Conservation (phyloP, 1,140 invertebrate genomes). For the Cydia amplana region DNA sequence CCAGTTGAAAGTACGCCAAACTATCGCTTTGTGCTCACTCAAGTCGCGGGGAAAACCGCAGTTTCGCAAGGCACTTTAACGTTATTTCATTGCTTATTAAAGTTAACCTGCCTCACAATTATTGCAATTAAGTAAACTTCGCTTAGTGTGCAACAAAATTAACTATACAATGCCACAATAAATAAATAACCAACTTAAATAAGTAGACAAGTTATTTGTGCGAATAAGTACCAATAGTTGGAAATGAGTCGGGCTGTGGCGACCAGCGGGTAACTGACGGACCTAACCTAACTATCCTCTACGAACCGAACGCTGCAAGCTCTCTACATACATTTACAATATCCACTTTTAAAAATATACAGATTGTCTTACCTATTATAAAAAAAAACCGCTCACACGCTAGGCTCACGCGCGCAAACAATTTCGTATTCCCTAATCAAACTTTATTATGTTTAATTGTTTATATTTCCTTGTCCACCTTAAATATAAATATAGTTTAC, state of each 20-base stretch:
- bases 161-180: slow-evolving; percentile 62
- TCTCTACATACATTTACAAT: slow-evolving; percentile 51
- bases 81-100: slow-evolving; percentile 20
- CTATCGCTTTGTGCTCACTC: neutral
- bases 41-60: neutral
- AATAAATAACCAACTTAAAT: slow-evolving; percentile 64
- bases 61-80: slow-evolving; percentile 37
- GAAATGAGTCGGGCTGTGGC: neutral
- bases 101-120: slow-evolving; percentile 22
- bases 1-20: neutral
- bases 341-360: slow-evolving; percentile 45
- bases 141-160: slow-evolving; percentile 57
- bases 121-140: slow-evolving; percentile 68
- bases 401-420: slow-evolving; percentile 40
- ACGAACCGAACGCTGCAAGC: slow-evolving; percentile 71
- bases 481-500: slow-evolving; percentile 74
- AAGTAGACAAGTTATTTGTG: slow-evolving; percentile 64
- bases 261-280: slow-evolving; percentile 45
- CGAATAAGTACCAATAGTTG: slow-evolving; percentile 68
- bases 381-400: slow-evolving; percentile 35
- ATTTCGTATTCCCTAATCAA: slow-evolving; percentile 47
- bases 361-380: slow-evolving; percentile 45
- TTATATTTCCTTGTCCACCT: slow-evolving; percentile 55
- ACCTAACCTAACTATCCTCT: slow-evolving; percentile 40
- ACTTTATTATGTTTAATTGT: slow-evolving; percentile 50